Percentiles rank a stretch among this genome's conserved stretches.
Conservation (phyloP, 1,140 invertebrate genomes). For the Temnothorax nylanderi region DNA sequence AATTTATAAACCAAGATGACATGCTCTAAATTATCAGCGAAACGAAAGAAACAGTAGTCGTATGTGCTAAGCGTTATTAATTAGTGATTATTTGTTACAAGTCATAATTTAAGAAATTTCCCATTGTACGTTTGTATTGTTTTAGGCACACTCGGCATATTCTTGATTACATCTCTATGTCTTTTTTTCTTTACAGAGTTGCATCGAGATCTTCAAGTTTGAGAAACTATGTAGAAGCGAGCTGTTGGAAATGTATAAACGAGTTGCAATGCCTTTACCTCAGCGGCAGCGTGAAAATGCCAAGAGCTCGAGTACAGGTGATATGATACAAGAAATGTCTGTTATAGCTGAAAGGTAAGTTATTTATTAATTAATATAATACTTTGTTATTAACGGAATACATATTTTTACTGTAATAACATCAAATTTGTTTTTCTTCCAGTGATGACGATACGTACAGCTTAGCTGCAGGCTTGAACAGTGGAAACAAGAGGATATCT, state of each 20-base stretch:
- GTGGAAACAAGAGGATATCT: slow-evolving; percentile 16
- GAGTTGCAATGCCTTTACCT: slow-evolving; percentile 76
- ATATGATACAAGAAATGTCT: background rate
- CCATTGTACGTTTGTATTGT: background rate
- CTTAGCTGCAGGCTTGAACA: slow-evolving; percentile 6
- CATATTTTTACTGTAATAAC: background rate
- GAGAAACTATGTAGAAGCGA: slow-evolving; percentile 69
- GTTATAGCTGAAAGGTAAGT: background rate
- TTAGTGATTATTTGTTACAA: background rate
- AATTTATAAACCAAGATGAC: background rate
- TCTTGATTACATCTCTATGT: background rate
- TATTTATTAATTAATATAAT: slow-evolving; percentile 20
- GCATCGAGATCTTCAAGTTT: slow-evolving; percentile 71
- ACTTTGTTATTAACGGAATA: background rate
- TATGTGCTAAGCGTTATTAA: background rate
- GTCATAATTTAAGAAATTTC: background rate
- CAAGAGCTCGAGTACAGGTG: background rate
- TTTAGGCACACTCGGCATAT: background rate
- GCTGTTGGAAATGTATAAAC: slow-evolving; percentile 76
- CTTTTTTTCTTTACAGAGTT: slow-evolving; percentile 71
- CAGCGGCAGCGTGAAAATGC: slow-evolving; percentile 65
- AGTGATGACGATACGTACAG: slow-evolving; percentile 10
- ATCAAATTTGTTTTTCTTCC: slow-evolving; percentile 10
- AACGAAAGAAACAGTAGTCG: background rate
- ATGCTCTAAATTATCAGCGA: background rate